Conservation (phyloP, 2,888 invertebrate genomes). For the Drosophila mimetica region DNA sequence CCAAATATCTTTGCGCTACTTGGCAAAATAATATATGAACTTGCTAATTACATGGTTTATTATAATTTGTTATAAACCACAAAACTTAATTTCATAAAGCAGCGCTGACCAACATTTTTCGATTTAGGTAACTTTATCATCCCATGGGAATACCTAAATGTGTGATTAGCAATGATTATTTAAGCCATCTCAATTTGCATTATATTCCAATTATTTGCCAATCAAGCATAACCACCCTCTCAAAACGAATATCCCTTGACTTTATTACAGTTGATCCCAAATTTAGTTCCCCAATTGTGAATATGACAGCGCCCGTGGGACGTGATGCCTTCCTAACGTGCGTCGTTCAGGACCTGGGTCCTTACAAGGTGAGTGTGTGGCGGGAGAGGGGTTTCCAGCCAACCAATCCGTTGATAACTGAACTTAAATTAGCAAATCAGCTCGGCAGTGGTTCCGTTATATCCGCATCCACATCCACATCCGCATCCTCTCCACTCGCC, state of each 20-base stretch:
- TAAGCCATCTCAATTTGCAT: slow-evolving; percentile 17
- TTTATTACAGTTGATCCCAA: slow-evolving; percentile 87
- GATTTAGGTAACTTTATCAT: no score
- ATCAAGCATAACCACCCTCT: slow-evolving; percentile 13
- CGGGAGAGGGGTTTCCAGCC: no score
- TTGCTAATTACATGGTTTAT: no score
- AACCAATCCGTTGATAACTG: slow-evolving; percentile 47
- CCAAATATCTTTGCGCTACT: no score
- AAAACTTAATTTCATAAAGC: no score
- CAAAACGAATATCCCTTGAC: slow-evolving; percentile 12
- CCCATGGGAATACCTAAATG: no score
- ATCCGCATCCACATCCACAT: neutral
- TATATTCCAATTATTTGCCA: slow-evolving; percentile 33
- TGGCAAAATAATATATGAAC: no score
- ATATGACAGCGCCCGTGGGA: slow-evolving; percentile 89
- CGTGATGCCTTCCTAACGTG: slow-evolving; percentile 89
- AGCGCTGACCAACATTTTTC: neutral
- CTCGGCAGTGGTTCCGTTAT: neutral
- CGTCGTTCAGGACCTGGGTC: slow-evolving; percentile 88
- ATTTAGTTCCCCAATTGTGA: slow-evolving; percentile 88
- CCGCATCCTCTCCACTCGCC: neutral
- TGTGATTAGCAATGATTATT: neutral
- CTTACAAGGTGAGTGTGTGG: slow-evolving; percentile 86
- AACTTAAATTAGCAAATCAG: slow-evolving; percentile 45
- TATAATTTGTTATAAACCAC: no score